Evolutionary conservation across 1,140 invertebrate genomes (phyloP).

Genomic region (Diorhabda carinulata): DNA sequence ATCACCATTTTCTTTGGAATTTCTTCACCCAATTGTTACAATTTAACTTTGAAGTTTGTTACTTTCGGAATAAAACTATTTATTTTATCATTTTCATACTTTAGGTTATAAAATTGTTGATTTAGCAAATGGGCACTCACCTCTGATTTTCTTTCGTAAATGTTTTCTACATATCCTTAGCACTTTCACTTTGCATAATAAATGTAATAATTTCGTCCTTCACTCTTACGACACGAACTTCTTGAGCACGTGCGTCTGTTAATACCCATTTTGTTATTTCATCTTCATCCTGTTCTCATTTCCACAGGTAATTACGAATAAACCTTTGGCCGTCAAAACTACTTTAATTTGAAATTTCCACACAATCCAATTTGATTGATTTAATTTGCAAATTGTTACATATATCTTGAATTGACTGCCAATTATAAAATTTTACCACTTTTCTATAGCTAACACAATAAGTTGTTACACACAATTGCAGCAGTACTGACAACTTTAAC

Average conservation of each 20-base stretch:
- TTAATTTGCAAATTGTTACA: background rate
- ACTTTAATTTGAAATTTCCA: slow-evolving; percentile 3
- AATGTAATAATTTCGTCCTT: background rate
- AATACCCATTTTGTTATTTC: background rate
- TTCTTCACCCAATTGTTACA: slow-evolving; percentile 35
- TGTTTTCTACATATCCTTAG: slow-evolving; percentile 4
- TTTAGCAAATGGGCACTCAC: slow-evolving; percentile 22
- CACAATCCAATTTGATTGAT: background rate
- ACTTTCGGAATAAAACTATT: slow-evolving; percentile 32
- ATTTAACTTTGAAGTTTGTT: slow-evolving; percentile 32
- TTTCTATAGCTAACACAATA: too few relatives aligned
- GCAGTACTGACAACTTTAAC: too few relatives aligned
- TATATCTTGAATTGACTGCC: too few relatives aligned
- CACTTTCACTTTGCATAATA: background rate
- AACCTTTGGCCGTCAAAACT: background rate
- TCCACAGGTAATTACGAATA: background rate
- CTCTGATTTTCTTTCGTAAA: slow-evolving; percentile 18
- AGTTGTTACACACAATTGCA: too few relatives aligned
- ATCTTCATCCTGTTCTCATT: background rate
- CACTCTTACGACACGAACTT: background rate
- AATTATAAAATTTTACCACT: too few relatives aligned
- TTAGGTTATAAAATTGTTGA: slow-evolving; percentile 11
- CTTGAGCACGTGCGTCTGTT: background rate
- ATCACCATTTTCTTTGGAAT: slow-evolving; percentile 37
- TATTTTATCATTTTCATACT: slow-evolving; percentile 22